Conservation (phyloP, 2,113 vertebrate species). For the Ictalurus furcatus region DNA sequence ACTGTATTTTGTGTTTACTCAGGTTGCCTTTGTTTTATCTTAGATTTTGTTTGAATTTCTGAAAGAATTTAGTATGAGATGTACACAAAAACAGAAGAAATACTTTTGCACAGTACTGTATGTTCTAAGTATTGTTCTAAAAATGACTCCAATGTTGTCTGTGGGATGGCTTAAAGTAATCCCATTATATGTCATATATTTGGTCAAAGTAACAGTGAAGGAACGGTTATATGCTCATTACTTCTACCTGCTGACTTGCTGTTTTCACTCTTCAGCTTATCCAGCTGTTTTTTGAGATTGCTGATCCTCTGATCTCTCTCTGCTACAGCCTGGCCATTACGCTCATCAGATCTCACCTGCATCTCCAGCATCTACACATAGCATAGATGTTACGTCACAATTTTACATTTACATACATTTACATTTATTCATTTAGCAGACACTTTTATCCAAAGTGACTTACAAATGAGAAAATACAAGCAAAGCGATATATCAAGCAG, state of each 20-base stretch:
- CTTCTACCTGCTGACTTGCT: conserved; percentile 65
- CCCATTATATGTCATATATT: background rate
- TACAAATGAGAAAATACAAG: no score
- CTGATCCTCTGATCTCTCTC: conserved; percentile 74
- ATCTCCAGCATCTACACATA: conserved; percentile 59
- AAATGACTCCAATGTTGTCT: background rate
- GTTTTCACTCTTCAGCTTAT: conserved; percentile 67
- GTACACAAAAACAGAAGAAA: no score
- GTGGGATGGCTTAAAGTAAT: background rate
- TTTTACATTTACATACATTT: background rate
- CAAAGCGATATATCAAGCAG: no score
- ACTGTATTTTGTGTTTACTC: no score
- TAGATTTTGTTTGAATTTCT: no score
- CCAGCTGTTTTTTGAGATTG: conserved; percentile 63
- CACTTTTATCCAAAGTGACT: no score
- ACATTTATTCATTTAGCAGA: no score
- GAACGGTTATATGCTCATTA: background rate
- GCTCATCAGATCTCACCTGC: conserved; percentile 70
- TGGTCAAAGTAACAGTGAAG: background rate
- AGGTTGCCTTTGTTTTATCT: no score
- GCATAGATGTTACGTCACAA: background rate
- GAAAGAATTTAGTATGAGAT: no score
- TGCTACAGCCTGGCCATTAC: conserved; percentile 63
- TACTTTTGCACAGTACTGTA: no score
- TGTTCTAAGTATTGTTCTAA: background rate